Percentiles rank a stretch among this genome's conserved stretches.
phyloP scores from a whole-genome alignment of 30 jellyfish, hydroid and myxozoan species.

The Cassiopea xamachana region DNA sequence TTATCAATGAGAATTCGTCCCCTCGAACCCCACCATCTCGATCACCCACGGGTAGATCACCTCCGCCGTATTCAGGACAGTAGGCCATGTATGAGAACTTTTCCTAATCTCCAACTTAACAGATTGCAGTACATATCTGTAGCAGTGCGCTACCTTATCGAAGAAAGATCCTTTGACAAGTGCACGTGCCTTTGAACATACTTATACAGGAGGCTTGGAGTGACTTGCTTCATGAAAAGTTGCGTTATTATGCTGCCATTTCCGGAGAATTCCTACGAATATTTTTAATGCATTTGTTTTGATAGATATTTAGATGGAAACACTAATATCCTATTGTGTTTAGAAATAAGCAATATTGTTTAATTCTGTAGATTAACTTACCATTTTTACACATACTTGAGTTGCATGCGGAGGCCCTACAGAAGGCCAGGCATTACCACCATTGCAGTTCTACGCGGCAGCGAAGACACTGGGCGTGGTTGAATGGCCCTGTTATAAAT shows the following conservation, averaged over 20 bases:
- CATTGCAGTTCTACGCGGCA: no score
- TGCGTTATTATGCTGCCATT: slow-evolving; percentile 2
- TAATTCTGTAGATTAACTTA: not conserved
- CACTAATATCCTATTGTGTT: not conserved
- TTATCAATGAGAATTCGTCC: slow-evolving; percentile 40
- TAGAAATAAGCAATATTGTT: not conserved
- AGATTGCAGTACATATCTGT: not conserved
- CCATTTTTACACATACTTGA: not conserved
- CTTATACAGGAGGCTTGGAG: not conserved
- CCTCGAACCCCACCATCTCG: slow-evolving; percentile 86
- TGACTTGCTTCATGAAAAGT: not conserved
- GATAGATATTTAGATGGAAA: slow-evolving; percentile 4
- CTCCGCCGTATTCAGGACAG: slow-evolving; percentile 79
- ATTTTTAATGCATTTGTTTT: slow-evolving; percentile 8
- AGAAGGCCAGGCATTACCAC: not conserved
- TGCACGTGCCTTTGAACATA: not conserved
- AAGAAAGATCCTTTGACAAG: not conserved
- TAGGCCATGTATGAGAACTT: not conserved
- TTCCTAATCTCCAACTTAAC: not conserved
- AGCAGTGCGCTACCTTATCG: not conserved
- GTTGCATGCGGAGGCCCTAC: not conserved
- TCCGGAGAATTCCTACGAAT: slow-evolving; percentile 1
- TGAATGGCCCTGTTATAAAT: no score
- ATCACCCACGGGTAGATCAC: slow-evolving; percentile 75
- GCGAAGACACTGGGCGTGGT: no score